Evolutionary conservation across 2,113 vertebrate genomes (phyloP).

Genomic region (Paramisgurnus dabryanus): DNA sequence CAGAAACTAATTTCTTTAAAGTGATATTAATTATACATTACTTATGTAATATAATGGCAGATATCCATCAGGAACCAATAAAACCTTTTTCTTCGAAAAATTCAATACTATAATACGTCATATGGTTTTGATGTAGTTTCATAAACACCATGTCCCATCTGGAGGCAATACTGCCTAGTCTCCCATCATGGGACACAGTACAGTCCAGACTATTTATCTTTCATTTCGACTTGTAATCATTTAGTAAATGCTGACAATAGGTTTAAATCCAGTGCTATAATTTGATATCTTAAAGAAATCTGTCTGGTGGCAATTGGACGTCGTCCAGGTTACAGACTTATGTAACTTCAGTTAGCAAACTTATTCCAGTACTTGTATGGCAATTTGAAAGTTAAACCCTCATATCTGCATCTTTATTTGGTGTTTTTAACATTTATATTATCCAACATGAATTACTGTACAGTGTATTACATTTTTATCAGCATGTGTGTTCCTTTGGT

Average conservation of each 20-base stretch:
- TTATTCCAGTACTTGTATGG: no score
- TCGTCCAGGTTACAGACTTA: conserved; percentile 7
- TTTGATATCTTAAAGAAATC: conserved; percentile 1
- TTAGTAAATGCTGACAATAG: conserved; percentile 18
- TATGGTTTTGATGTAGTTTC: neutral
- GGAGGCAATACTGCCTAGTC: conserved; percentile 6
- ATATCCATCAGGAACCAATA: conserved; percentile 6
- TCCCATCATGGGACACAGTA: neutral
- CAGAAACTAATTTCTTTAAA: neutral
- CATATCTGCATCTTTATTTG: no score
- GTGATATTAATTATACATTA: neutral
- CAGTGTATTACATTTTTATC: no score
- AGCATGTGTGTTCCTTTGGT: no score
- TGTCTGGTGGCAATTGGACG: conserved; percentile 11
- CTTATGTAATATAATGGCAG: conserved; percentile 16
- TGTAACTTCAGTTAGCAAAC: neutral
- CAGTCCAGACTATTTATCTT: neutral
- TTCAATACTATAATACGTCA: neutral
- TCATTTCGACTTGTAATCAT: conserved; percentile 1
- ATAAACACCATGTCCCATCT: conserved; percentile 4
- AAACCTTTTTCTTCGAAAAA: neutral
- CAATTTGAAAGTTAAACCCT: no score
- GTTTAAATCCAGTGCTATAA: neutral
- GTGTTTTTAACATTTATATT: no score
- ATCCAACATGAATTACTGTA: no score